Percentiles rank a stretch among this genome's conserved stretches.
Evolutionary conservation across 2,113 vertebrate genomes (phyloP).

Genomic region (Drymodes brunneopygia): DNA sequence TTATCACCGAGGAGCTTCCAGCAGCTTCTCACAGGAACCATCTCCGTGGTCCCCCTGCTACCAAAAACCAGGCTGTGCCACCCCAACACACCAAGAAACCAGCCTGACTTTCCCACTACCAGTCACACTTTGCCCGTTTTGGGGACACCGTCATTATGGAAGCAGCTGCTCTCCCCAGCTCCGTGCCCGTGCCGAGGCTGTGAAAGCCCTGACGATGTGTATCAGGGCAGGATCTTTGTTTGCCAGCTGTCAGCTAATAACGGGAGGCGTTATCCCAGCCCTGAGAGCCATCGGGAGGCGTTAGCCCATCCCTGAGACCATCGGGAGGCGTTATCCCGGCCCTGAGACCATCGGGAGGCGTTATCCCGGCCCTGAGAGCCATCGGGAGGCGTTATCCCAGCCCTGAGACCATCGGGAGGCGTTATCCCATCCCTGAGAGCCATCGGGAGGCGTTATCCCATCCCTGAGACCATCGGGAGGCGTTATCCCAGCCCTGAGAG

Average conservation of each 20-base stretch:
- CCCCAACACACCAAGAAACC: rapidly evolving
- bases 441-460: conserved; percentile 21
- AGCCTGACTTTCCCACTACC: rapidly evolving
- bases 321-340: conserved; percentile 23
- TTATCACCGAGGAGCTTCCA: no score
- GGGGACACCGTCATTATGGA: neutral
- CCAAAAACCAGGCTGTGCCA: no score
- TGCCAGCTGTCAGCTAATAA: conserved; percentile 51
- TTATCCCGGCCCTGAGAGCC: conserved; percentile 38
- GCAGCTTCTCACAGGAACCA: no score
- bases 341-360: conserved; percentile 29
- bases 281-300: conserved; percentile 30
- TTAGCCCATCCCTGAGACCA: conserved; percentile 40
- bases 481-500: no score
- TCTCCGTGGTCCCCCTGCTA: no score
- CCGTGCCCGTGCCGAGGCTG: rapidly evolving
- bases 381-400: conserved; percentile 22
- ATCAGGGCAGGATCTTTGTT: conserved; percentile 17
- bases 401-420: conserved; percentile 32
- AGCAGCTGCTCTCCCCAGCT: neutral
- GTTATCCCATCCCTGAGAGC: conserved; percentile 35
- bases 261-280: conserved; percentile 20
- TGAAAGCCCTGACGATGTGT: neutral
- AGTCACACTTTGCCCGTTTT: rapidly evolving
- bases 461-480: conserved; percentile 41